phyloP scores from a whole-genome alignment of 2,888 invertebrate genomes.

The Melieria crassipennis region DNA sequence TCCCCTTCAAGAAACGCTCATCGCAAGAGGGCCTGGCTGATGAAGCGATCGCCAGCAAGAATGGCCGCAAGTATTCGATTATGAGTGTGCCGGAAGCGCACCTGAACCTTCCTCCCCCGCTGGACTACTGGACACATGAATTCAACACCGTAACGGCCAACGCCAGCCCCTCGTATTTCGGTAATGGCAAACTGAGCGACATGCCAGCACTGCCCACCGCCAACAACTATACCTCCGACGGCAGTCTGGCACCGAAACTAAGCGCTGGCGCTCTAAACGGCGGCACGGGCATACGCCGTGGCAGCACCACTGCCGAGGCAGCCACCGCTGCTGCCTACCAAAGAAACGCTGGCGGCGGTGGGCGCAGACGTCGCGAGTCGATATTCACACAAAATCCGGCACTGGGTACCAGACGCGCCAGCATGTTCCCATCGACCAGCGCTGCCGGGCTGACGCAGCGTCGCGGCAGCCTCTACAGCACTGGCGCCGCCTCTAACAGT shows the following conservation, averaged over 20 bases:
- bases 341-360: constrained; percentile 45
- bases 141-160: constrained; percentile 58
- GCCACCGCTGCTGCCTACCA: constrained; percentile 50
- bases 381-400: constrained; percentile 61
- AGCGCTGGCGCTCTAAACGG: constrained; percentile 23
- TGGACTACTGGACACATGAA: constrained; percentile 44
- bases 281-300: constrained; percentile 39
- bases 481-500: constrained; percentile 46
- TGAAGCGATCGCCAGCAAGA: constrained; percentile 2
- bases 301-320: constrained; percentile 45
- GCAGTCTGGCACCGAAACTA: constrained; percentile 41
- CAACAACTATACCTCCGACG: constrained; percentile 39
- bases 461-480: constrained; percentile 54
- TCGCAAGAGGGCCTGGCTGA: constrained; percentile 51
- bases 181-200: constrained; percentile 46
- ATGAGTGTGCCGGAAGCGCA: constrained; percentile 58
- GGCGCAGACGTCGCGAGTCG: constrained; percentile 56
- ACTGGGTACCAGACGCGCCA: constrained; percentile 53
- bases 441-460: constrained; percentile 51
- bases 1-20: constrained; percentile 60
- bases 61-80: constrained; percentile 56
- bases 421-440: constrained; percentile 55
- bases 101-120: constrained; percentile 42
- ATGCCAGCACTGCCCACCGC: constrained; percentile 26
- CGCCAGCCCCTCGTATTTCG: constrained; percentile 49